These are phyloP conservation scores for Endotricha flammealis DNA, from an alignment of 2,888 invertebrate species.

Conservation along the genomic window DNA sequence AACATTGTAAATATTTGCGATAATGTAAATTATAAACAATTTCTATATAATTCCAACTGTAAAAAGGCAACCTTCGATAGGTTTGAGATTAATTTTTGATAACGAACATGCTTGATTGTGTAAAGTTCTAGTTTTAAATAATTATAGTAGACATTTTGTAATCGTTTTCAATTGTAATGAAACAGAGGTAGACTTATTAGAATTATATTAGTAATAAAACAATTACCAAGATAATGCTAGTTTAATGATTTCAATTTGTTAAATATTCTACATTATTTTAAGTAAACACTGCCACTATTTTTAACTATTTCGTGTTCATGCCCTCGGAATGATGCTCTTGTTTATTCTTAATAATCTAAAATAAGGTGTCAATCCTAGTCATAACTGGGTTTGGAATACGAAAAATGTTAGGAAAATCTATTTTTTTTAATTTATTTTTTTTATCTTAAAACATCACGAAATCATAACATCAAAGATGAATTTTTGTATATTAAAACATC, in stretches of 20 bases:
- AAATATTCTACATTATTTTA: conserved; percentile 32
- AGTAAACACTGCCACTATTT: conserved; percentile 66
- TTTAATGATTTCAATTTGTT: conserved; percentile 25
- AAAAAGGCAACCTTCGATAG: not conserved
- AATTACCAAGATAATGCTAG: conserved; percentile 18
- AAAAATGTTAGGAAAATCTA: conserved; percentile 20
- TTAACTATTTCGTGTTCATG: conserved; percentile 38
- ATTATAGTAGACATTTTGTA: not conserved
- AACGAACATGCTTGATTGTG: not conserved
- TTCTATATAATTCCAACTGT: not conserved
- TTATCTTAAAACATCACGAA: too few species aligned
- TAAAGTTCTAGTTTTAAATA: not conserved
- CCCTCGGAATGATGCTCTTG: conserved; percentile 24
- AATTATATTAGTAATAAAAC: conserved; percentile 1
- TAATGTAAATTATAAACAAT: conserved; percentile 6
- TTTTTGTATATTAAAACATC: too few species aligned
- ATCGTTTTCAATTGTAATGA: not conserved
- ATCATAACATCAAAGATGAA: too few species aligned
- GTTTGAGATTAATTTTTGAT: not conserved
- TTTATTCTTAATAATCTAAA: conserved; percentile 29
- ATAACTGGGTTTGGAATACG: conserved; percentile 67
- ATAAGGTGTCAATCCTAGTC: conserved; percentile 73
- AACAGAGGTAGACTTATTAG: conserved; percentile 4
- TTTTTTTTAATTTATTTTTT: too few species aligned
- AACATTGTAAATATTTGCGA: conserved; percentile 27